Evolutionary conservation across 2,797 vertebrate genomes (phyloP).

Genomic region (Diplodus sargus): DNA sequence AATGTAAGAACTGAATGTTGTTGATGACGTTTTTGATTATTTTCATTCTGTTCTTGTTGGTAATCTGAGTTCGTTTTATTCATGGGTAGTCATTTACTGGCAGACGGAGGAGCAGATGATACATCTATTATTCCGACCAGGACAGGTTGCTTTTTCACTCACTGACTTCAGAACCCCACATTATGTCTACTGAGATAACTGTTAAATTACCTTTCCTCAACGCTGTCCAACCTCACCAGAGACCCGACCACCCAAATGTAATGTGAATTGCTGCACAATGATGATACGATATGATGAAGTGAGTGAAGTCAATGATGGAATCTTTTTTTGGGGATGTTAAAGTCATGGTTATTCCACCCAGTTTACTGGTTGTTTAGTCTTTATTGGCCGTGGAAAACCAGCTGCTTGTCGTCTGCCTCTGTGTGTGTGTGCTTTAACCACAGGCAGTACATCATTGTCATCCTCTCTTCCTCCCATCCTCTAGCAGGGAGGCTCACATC

Average conservation of each 20-base stretch:
- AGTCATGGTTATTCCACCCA: constrained; percentile 8
- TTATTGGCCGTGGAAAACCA: constrained; percentile 1
- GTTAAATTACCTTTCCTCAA: constrained; percentile 30
- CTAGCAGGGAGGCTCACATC: constrained; percentile 26
- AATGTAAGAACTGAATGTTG: background rate
- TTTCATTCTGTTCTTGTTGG: constrained; percentile 1
- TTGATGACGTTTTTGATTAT: background rate
- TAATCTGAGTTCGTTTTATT: constrained; percentile 24
- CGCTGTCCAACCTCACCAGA: constrained; percentile 23
- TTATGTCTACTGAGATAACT: constrained; percentile 32
- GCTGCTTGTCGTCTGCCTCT: constrained; percentile 24
- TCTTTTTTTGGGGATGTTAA: background rate
- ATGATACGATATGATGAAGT: constrained; percentile 17
- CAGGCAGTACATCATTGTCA: constrained; percentile 40
- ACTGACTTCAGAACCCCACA: constrained; percentile 32
- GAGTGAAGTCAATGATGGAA: background rate
- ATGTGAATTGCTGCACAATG: constrained; percentile 26
- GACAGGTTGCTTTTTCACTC: constrained; percentile 51
- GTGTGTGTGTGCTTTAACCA: constrained; percentile 34
- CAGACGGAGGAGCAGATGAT: constrained; percentile 44
- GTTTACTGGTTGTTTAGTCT: constrained; percentile 24
- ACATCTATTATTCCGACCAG: constrained; percentile 41
- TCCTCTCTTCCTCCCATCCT: constrained; percentile 28
- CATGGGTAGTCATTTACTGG: constrained; percentile 30
- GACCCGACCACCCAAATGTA: constrained; percentile 32